Conservation (phyloP, 2,113 vertebrate genomes). For the Phyllostomus discolor region DNA sequence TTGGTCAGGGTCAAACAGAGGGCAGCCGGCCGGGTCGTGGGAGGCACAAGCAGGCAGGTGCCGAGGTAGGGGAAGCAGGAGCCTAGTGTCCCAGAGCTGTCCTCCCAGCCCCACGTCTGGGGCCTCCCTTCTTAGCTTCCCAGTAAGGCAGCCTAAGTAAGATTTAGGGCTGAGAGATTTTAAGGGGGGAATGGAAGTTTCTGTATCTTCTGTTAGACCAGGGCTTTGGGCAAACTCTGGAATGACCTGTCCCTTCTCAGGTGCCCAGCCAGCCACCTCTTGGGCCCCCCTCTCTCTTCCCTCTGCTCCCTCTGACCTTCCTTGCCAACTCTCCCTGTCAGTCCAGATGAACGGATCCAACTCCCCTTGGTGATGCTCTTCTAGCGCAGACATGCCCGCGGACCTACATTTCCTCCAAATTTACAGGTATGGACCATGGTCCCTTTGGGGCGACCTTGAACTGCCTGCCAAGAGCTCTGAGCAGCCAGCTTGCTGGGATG, state of each 20-base stretch:
- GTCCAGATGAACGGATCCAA: constrained; percentile 76
- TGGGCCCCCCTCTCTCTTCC: neutral
- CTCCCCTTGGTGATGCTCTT: constrained; percentile 67
- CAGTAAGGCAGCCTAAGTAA: neutral
- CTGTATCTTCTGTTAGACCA: neutral
- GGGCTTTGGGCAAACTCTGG: neutral
- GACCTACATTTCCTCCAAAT: constrained; percentile 74
- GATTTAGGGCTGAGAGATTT: neutral
- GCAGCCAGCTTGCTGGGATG: neutral
- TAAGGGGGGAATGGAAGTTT: neutral
- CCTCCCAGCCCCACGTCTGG: neutral
- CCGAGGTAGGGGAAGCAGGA: rapidly evolving
- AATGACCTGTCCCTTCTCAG: neutral
- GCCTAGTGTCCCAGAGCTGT: neutral
- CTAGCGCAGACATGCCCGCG: constrained; percentile 72
- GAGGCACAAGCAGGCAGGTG: neutral
- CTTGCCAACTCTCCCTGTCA: neutral
- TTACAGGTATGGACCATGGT: constrained; percentile 70
- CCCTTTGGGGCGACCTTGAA: neutral
- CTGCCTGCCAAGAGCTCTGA: neutral
- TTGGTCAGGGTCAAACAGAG: neutral
- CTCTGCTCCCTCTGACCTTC: no score
- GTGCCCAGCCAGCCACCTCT: neutral
- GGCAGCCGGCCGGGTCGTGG: rapidly evolving
- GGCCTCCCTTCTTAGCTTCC: neutral